phyloP scores from a whole-genome alignment of 2,888 invertebrate species.

The Taphrorychus bicolor region DNA sequence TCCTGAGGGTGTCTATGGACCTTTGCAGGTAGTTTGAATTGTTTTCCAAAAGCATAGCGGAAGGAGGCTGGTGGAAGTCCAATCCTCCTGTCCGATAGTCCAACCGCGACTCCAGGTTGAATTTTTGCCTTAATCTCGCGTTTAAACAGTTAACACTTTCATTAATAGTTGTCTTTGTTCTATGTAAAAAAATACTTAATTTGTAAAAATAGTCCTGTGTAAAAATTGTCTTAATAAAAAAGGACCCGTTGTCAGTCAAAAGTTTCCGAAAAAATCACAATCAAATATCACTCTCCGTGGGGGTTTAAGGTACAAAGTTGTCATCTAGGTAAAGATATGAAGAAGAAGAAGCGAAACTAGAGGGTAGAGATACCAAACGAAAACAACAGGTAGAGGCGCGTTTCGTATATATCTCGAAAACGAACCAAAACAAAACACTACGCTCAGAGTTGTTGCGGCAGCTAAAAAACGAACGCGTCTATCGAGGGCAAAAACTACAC shows the following conservation, averaged over 20 bases:
- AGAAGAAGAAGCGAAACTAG: conserved; percentile 4
- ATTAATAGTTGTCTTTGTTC: too few relatives aligned
- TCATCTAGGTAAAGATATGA: conserved; percentile 1
- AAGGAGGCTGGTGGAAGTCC: conserved; percentile 57
- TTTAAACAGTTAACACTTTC: background rate
- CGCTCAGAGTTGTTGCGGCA: conserved; percentile 20
- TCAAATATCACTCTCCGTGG: conserved; percentile 37
- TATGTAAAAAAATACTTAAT: too few relatives aligned
- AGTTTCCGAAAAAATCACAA: conserved; percentile 31
- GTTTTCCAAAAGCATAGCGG: conserved; percentile 55
- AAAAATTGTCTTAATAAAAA: conserved; percentile 12
- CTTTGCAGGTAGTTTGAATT: conserved; percentile 57
- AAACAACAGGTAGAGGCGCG: too few relatives aligned
- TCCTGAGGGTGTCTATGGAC: conserved; percentile 58
- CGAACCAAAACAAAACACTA: conserved; percentile 19
- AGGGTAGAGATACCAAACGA: background rate
- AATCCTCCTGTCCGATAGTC: conserved; percentile 59
- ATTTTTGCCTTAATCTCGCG: background rate
- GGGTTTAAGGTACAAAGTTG: conserved; percentile 36
- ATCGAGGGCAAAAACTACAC: conserved; percentile 59
- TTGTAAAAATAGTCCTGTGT: conserved; percentile 20
- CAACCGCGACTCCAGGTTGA: conserved; percentile 57
- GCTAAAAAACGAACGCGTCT: conserved; percentile 49
- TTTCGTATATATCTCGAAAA: too few relatives aligned
- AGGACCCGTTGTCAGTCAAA: conserved; percentile 35